Base-by-base conservation (phyloP, 2,113 vertebrate genomes). In the Sardina pilchardus region DNA sequence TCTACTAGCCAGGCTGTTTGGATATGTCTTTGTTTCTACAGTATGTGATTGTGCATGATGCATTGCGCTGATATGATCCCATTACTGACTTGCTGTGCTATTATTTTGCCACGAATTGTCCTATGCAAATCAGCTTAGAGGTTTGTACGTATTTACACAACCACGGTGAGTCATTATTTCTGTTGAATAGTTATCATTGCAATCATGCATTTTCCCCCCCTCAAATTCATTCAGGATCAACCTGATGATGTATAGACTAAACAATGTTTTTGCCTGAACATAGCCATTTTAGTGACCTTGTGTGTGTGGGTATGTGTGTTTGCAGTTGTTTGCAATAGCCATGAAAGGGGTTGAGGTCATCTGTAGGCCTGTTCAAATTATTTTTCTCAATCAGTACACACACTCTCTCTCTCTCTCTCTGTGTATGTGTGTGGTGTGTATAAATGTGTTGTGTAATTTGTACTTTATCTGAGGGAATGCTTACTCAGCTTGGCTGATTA, bases 401-500 rank as follows among this genome's bases (percentile, higher is more conserved):
- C n/a, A n/a, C n/a, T n/a, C n/a, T n/a, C n/a, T n/a, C n/a, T n/a
- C n/a, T n/a, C n/a, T n/a, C n/a, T n/a, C n/a, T n/a, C n/a, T 34
- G 26, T 78, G 71, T 75, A 12, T 78, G 26, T 71, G 30, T 16
- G 30, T 78, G 14, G 14, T 30, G 63, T 5, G 1, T 6, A 67
- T n/a, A 30, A 67, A n/a, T 67, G n/a, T 78, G 71, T 78, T 78
- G 71, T 71, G 63, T 78, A 36, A 78, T 78, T 78, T 36, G 34
- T 78, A 78, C 71, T 78, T 78, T 78, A 36, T 36, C 30, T 78
- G 71, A 78, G 67, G 30, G 8, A 30, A 12, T 78, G 71, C 71
- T 78, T 78, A 78, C 71, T 78, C 71, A 78, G 71, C 26, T 34
- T 36, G 34, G 30, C 71, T 78, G 71, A 78, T 78, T 78, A 78